Percentiles rank a stretch among this genome's conserved stretches.
Evolutionary conservation across 2,888 invertebrate genomes (phyloP).

Genomic region (Sesamia inferens): DNA sequence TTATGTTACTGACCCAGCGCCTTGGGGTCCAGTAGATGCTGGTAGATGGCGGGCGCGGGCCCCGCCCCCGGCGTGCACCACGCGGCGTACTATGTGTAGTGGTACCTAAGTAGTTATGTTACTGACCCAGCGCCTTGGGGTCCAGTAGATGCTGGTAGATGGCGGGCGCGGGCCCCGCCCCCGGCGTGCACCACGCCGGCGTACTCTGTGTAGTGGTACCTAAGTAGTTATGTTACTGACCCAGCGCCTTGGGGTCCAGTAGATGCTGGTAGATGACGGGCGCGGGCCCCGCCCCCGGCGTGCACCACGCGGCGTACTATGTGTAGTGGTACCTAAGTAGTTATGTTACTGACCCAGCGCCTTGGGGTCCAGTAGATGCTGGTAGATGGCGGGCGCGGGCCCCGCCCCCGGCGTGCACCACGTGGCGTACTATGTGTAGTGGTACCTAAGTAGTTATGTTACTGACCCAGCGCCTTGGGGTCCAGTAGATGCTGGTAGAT

Average conservation of each 20-base stretch:
- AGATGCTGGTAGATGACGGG: slow-evolving; percentile 78
- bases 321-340: background rate
- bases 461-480: slow-evolving; percentile 76
- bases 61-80: slow-evolving; percentile 82
- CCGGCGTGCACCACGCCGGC: slow-evolving; percentile 84
- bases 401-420: slow-evolving; percentile 82
- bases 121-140: slow-evolving; percentile 76
- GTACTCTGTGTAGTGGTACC: too few relatives aligned
- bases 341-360: slow-evolving; percentile 73
- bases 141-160: slow-evolving; percentile 81
- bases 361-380: slow-evolving; percentile 77
- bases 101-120: background rate
- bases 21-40: slow-evolving; percentile 77
- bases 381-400: slow-evolving; percentile 78
- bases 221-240: slow-evolving; percentile 60
- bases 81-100: too few relatives aligned
- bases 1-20: slow-evolving; percentile 73
- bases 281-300: slow-evolving; percentile 77
- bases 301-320: slow-evolving; percentile 87
- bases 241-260: slow-evolving; percentile 79
- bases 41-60: slow-evolving; percentile 78
- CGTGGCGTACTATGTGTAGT: too few relatives aligned
- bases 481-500: slow-evolving; percentile 81
- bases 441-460: background rate
- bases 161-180: slow-evolving; percentile 77